Evolutionary conservation across 2,888 invertebrate species (phyloP), one percentile per base, ranked within the genome.

Genomic region (Microdon myrmicae): DNA sequence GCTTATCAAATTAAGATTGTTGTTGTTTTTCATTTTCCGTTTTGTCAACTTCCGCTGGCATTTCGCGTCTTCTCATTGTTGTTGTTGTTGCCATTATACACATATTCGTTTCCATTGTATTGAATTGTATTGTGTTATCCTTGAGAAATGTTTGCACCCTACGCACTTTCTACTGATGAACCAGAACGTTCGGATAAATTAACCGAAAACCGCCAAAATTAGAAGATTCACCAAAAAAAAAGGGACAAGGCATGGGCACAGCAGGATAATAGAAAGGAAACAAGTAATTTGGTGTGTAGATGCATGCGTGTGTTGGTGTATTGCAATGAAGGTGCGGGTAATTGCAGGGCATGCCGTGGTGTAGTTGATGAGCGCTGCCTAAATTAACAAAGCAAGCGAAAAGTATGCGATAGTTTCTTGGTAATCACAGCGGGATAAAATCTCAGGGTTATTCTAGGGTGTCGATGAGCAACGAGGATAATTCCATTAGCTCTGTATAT

Each of bases 301-400:
- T 64, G 45, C 56, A 45, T 22, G 54, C 41, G 39, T 23, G 48
- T 20, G 12, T 3, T 23, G n/a, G n/a, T 19, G 25, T 47, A 22
- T 14, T 35, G 25, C 3, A 37, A 19, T 35, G 49, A 45, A 51
- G 61, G 56, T 61, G 56, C 61, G 56, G 61, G 49, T 64, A 64
- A 64, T 64, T 64, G 61, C 19, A 47, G 51, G 56, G 51, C 56
- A n/a, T n/a, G n/a, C n/a, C n/a, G 32, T 64, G 23, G 32, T 43
- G 35, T 51, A 56, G 43, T 51, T 64, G 51, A 45, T 51, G 51
- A 41, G 47, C 56, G 45, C 45, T 64, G 44, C 51, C 31, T 32
- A 64, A 56, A 64, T 51, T 64, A 51, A 56, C 56, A 64, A 64
- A 49, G 51, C 61, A 56, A 56, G 61, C 61, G 61, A 45, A 64